Percentiles rank a stretch among this genome's conserved stretches.
phyloP scores from a whole-genome alignment of 2,888 invertebrate genomes.

The Xestia sexstrigata region DNA sequence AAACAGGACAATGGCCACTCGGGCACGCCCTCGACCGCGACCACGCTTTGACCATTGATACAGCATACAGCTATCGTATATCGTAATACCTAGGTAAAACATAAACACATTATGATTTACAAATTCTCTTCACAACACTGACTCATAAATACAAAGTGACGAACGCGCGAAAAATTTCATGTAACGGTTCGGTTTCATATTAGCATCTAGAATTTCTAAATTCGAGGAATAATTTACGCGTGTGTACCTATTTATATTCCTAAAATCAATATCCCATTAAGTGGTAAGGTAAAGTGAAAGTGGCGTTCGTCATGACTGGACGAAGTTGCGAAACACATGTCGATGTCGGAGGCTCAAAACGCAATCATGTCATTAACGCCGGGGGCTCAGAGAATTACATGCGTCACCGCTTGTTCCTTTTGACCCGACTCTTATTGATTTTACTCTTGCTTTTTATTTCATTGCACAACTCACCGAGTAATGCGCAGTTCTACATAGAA shows the following conservation, averaged over 20 bases:
- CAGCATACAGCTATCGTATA: slow-evolving; percentile 31
- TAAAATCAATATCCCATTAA: slow-evolving; percentile 44
- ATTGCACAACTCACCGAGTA: slow-evolving; percentile 58
- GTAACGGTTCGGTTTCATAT: slow-evolving; percentile 47
- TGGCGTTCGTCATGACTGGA: slow-evolving; percentile 66
- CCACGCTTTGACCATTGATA: slow-evolving; percentile 45
- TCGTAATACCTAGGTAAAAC: slow-evolving; percentile 28
- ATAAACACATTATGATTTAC: slow-evolving; percentile 30
- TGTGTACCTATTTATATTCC: slow-evolving; percentile 23
- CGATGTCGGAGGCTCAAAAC: slow-evolving; percentile 69
- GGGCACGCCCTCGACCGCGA: slow-evolving; percentile 35
- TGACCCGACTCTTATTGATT: slow-evolving; percentile 63
- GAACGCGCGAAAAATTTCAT: slow-evolving; percentile 52
- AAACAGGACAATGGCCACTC: slow-evolving; percentile 49
- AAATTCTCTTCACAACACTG: slow-evolving; percentile 47
- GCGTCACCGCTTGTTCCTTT: slow-evolving; percentile 64
- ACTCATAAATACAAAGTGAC: slow-evolving; percentile 50
- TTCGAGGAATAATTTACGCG: slow-evolving; percentile 21
- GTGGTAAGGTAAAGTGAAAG: slow-evolving; percentile 69
- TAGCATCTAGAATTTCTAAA: slow-evolving; percentile 27
- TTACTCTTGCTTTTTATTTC: slow-evolving; percentile 60
- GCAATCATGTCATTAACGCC: slow-evolving; percentile 74
- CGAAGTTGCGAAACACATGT: slow-evolving; percentile 72
- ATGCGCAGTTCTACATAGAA: slow-evolving; percentile 61
- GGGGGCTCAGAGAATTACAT: slow-evolving; percentile 61